Base-by-base conservation (phyloP, 2,888 invertebrate genomes). In the Portevinia maculata region DNA sequence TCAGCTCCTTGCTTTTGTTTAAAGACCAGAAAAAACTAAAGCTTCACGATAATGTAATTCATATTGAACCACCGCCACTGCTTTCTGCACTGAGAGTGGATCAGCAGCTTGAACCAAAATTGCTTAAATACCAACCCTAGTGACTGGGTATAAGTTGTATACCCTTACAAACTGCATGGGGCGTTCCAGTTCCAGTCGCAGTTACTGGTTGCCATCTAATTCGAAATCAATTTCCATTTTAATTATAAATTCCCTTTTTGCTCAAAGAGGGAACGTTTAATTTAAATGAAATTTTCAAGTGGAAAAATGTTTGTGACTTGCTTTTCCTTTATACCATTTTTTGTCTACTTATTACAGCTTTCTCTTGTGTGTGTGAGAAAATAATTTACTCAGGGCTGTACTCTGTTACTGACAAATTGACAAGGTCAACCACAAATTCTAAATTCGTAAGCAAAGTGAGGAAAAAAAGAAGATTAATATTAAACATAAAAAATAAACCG, bases 251-350 rank as follows among this genome's bases (percentile, higher is more conserved):
- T 78, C 78, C 57, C 62, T 67, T 67, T 79, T 67, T 30, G 52
- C 15, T 60, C 64, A 48, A 55, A 44, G 64, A 60, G 50, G 32
- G 62, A 83, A 41, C 65, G 60, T 78, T 83, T 78, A 83, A 83
- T 83, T 83, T 83, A 71, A 83, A 83, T 83, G 57, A 83, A 83
- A 83, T 67, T 83, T 76, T 73, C 67, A 67, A 83, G 83, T 78
- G 83, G 78, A 57, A 83, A 74, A 73, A 83, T 78, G 83, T 83
- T 83, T 78, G 83, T 78, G 83, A 78, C 71, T 75, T 78, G 71
- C 65, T 65, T 62, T 46, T 62, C 41, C 46, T 60, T 59, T 37
- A 4, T 48, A n/a, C 3, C 5, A 5, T 34, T 37, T 19, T 24
- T 28, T n/a, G 19, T 17, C 46, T 32, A 24, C 53, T 28, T 39